Conservation (phyloP, 2,888 invertebrate species). For the Cryptophagus acutangulus region DNA sequence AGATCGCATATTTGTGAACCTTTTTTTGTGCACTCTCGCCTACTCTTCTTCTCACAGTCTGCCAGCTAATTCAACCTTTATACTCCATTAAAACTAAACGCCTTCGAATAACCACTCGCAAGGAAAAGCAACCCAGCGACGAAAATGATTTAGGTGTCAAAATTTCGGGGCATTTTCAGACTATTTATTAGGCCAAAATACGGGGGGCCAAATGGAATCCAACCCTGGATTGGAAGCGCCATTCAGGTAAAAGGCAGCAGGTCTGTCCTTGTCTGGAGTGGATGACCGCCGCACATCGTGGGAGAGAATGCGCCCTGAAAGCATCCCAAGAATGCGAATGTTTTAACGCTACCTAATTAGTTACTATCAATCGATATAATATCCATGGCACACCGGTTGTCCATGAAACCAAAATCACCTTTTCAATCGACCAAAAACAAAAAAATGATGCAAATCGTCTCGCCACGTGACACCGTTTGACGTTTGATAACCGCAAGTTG, state of each 20-base stretch:
- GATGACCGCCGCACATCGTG: slow-evolving; percentile 42
- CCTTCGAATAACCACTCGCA: too few relatives aligned
- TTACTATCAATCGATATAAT: slow-evolving; percentile 31
- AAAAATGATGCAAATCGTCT: too few relatives aligned
- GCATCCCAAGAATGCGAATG: slow-evolving; percentile 46
- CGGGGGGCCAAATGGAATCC: slow-evolving; percentile 16
- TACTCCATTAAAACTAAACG: too few relatives aligned
- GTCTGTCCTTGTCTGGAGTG: slow-evolving; percentile 36
- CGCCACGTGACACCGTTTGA: too few relatives aligned
- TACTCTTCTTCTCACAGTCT: slow-evolving; percentile 1
- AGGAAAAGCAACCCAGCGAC: too few relatives aligned
- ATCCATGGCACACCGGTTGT: slow-evolving; percentile 1
- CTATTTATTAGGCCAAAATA: too few relatives aligned
- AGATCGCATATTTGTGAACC: slow-evolving; percentile 24
- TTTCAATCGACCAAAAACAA: too few relatives aligned
- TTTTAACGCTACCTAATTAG: slow-evolving; percentile 48
- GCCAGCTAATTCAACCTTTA: too few relatives aligned
- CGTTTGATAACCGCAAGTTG: too few relatives aligned
- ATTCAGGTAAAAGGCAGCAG: slow-evolving; percentile 27
- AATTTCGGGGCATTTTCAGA: too few relatives aligned
- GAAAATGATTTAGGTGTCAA: too few relatives aligned
- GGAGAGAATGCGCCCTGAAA: slow-evolving; percentile 45
- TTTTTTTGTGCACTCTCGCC: slow-evolving; percentile 13
- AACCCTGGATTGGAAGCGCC: slow-evolving; percentile 28
- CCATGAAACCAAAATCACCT: too few relatives aligned